Conservation (phyloP, 2,797 vertebrate genomes). For the Adrianichthys oophorus region DNA sequence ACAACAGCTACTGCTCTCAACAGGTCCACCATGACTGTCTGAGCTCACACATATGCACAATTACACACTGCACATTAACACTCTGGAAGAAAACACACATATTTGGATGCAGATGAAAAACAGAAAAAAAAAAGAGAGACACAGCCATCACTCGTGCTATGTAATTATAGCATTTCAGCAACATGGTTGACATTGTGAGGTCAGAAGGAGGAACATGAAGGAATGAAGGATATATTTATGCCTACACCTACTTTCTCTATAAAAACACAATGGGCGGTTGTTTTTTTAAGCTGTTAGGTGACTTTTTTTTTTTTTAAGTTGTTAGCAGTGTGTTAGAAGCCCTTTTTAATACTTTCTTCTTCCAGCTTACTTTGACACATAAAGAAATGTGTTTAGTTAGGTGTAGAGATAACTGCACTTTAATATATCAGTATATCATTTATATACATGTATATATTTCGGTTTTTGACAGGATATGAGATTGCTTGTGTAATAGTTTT, state of each 20-base stretch:
- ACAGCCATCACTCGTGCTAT: constrained; percentile 13
- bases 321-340: constrained; percentile 16
- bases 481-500: constrained; percentile 24
- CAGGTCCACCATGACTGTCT: constrained; percentile 67
- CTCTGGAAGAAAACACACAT: constrained; percentile 13
- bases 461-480: constrained; percentile 29
- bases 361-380: neutral
- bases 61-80: constrained; percentile 27
- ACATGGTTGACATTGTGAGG: constrained; percentile 52
- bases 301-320: constrained; percentile 15
- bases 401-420: no score
- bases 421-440: no score
- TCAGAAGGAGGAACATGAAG: constrained; percentile 34
- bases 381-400: neutral
- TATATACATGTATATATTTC: neutral
- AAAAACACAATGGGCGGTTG: constrained; percentile 44
- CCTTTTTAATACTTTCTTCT: neutral
- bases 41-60: constrained; percentile 39
- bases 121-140: constrained; percentile 2
- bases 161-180: constrained; percentile 56
- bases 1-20: constrained; percentile 76
- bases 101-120: constrained; percentile 13
- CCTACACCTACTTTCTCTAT: constrained; percentile 31
- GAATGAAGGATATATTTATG: constrained; percentile 2
- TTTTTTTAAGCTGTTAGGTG: constrained; percentile 33